Conservation (phyloP, 2,797 vertebrate species). For the Channallabes apus region DNA sequence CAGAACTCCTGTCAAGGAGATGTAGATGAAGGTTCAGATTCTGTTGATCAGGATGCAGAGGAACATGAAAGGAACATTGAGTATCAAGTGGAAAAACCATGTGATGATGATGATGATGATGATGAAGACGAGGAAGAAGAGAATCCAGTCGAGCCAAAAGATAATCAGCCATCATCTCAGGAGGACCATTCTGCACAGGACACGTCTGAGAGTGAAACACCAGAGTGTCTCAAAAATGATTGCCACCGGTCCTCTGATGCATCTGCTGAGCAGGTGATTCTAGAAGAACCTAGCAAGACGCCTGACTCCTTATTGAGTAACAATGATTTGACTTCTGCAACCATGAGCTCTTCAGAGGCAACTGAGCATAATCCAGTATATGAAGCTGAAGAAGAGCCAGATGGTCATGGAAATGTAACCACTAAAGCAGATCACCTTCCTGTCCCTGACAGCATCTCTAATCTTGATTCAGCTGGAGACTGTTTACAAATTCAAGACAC, state of each 20-base stretch:
- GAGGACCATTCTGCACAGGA: constrained; percentile 11
- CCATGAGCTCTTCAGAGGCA: constrained; percentile 12
- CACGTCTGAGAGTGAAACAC: background rate
- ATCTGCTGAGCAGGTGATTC: constrained; percentile 20
- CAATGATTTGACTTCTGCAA: constrained; percentile 25
- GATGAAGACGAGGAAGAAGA: background rate
- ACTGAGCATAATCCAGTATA: constrained; percentile 26
- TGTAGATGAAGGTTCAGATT: constrained; percentile 18
- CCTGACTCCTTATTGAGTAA: constrained; percentile 16
- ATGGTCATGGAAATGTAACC: background rate
- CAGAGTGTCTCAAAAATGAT: constrained; percentile 1
- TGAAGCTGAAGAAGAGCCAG: constrained; percentile 33
- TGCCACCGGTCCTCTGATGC: constrained; percentile 1
- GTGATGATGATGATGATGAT: background rate
- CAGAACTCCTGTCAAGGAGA: constrained; percentile 30
- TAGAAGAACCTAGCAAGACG: constrained; percentile 3
- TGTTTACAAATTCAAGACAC: background rate
- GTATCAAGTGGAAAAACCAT: constrained; percentile 14
- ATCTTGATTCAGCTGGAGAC: background rate
- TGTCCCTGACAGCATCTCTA: background rate
- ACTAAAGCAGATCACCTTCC: constrained; percentile 9
- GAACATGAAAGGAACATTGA: constrained; percentile 32
- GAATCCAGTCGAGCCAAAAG: constrained; percentile 17
- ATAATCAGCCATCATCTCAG: constrained; percentile 27
- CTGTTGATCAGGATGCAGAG: constrained; percentile 20